Evolutionary conservation across 2,113 vertebrate genomes (phyloP).

Genomic region (Eleginops maclovinus): DNA sequence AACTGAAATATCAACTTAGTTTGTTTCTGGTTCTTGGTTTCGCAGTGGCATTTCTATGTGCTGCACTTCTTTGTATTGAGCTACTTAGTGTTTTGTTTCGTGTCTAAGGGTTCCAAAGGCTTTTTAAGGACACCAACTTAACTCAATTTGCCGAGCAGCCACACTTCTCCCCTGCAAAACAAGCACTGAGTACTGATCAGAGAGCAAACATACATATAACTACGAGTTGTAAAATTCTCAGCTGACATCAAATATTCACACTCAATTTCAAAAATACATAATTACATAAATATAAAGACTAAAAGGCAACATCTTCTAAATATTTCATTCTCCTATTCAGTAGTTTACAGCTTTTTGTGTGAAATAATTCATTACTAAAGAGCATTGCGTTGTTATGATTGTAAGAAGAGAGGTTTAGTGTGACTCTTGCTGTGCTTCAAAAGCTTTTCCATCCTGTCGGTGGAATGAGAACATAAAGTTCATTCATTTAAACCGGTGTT

Average conservation of each 20-base stretch:
- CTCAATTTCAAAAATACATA: slow-evolving; percentile 45
- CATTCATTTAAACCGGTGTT: not conserved
- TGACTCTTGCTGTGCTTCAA: not conserved
- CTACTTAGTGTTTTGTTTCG: slow-evolving; percentile 5
- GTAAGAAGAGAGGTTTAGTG: not conserved
- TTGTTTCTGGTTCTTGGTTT: not conserved
- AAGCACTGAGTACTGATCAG: slow-evolving; percentile 11
- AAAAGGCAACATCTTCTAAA: slow-evolving; percentile 19
- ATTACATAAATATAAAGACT: slow-evolving; percentile 31
- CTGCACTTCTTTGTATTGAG: not conserved
- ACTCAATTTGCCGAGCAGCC: slow-evolving; percentile 52
- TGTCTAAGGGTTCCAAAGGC: slow-evolving; percentile 27
- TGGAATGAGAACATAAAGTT: not conserved
- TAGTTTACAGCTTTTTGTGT: slow-evolving; percentile 39
- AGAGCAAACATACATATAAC: slow-evolving; percentile 1
- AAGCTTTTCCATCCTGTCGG: not conserved
- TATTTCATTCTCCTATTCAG: slow-evolving; percentile 29
- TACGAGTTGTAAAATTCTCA: not conserved
- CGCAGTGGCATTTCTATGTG: not conserved
- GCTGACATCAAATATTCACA: slow-evolving; percentile 41
- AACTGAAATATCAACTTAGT: not conserved
- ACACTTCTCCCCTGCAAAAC: not conserved
- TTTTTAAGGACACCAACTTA: slow-evolving; percentile 39
- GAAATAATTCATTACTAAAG: slow-evolving; percentile 66
- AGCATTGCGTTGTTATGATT: slow-evolving; percentile 54